Conservation (phyloP, 2,797 vertebrate genomes). For the Carcharodon carcharias region DNA sequence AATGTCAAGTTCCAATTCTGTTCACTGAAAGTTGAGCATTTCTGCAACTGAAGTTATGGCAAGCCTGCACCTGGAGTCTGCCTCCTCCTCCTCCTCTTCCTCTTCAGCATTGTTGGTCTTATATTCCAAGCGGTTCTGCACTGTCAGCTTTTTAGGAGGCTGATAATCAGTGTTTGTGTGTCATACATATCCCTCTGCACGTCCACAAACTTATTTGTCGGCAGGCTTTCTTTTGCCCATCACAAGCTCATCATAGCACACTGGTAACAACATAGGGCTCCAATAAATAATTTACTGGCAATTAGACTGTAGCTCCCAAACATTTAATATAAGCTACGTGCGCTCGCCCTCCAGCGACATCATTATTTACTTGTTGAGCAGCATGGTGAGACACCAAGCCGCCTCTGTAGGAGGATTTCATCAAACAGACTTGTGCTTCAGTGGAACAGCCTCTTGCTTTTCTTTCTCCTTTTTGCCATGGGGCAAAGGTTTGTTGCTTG, state of each 20-base stretch:
- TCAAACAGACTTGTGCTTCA: background rate
- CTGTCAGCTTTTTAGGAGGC: background rate
- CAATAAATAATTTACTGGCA: background rate
- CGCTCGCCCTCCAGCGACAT: background rate
- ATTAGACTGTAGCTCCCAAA: background rate
- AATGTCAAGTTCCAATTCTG: background rate
- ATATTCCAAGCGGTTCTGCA: no score
- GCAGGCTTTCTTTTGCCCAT: no score
- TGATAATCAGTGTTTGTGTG: background rate
- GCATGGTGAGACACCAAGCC: background rate
- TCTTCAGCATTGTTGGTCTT: background rate
- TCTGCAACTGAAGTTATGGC: background rate
- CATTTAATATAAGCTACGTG: background rate
- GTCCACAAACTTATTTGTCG: no score
- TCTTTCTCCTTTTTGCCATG: no score
- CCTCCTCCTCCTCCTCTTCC: no score
- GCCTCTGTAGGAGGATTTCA: background rate
- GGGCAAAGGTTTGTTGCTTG: background rate
- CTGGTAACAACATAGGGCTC: background rate
- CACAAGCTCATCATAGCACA: background rate
- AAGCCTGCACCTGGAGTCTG: background rate
- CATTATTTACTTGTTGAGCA: background rate
- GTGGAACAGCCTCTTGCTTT: no score
- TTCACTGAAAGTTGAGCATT: background rate
- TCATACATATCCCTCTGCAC: background rate